Conservation (phyloP, 2,797 vertebrate genomes). For the Coilia nasus region DNA sequence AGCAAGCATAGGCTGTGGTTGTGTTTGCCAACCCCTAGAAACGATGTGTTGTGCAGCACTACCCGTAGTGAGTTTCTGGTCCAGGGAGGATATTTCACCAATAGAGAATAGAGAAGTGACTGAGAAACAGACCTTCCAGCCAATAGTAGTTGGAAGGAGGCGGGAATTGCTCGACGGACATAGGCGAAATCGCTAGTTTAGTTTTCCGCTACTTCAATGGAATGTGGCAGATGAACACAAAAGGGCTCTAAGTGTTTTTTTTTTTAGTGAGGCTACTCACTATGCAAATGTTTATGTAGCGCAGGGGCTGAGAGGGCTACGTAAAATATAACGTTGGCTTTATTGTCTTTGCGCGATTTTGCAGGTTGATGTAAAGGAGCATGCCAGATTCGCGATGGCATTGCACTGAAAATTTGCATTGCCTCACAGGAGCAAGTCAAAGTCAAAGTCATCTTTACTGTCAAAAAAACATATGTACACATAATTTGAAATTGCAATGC, state of each 20-base stretch:
- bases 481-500: too few relatives aligned
- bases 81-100: not conserved
- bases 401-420: too few relatives aligned
- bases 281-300: too few relatives aligned
- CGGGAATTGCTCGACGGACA: not conserved
- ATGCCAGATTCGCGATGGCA: too few relatives aligned
- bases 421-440: too few relatives aligned
- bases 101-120: not conserved
- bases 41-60: not conserved
- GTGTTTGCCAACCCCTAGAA: not conserved
- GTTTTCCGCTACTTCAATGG: not conserved
- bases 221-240: not conserved
- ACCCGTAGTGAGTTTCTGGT: not conserved
- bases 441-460: too few relatives aligned
- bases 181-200: not conserved
- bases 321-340: too few relatives aligned
- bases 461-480: too few relatives aligned
- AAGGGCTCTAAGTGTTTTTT: not conserved
- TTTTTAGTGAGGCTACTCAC: too few relatives aligned
- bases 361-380: too few relatives aligned
- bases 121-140: not conserved
- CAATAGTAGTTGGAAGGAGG: not conserved
- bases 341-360: too few relatives aligned
- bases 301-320: too few relatives aligned
- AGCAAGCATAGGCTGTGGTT: slow-evolving; percentile 5